Conservation (phyloP, 2,797 vertebrate genomes). For the Micrastur ruficollis region DNA sequence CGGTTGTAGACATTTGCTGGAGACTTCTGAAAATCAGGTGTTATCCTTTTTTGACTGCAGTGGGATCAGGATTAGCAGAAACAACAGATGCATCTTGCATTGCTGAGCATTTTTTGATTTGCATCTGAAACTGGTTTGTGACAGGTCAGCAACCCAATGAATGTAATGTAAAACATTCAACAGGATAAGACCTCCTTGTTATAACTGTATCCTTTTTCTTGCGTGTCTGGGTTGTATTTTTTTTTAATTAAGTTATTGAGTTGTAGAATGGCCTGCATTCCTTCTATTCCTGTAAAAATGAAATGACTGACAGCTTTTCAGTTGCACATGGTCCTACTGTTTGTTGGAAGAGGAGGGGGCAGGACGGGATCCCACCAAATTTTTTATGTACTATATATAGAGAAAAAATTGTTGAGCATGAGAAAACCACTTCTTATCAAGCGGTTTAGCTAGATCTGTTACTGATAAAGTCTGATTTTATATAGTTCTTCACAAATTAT, state of each 20-base stretch:
- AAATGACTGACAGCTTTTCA: background rate
- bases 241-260: constrained; percentile 38
- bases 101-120: background rate
- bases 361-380: background rate
- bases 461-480: background rate
- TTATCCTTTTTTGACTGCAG: background rate
- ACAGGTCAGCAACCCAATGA: constrained; percentile 1
- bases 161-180: constrained; percentile 3
- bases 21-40: background rate
- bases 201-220: background rate
- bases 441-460: background rate
- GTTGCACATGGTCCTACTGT: background rate
- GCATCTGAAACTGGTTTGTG: constrained; percentile 43
- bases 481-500: background rate
- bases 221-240: constrained; percentile 29
- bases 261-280: constrained; percentile 1
- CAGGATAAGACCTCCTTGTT: constrained; percentile 23
- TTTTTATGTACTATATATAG: background rate
- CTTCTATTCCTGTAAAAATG: constrained; percentile 3
- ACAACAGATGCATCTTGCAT: background rate
- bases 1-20: background rate
- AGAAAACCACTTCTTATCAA: background rate
- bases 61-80: background rate
- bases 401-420: background rate
- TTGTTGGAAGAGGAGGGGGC: background rate